Evolutionary conservation across 1,140 invertebrate genomes (phyloP), one percentile per base, ranked within the genome.

Genomic region (Drosophila guanche): DNA sequence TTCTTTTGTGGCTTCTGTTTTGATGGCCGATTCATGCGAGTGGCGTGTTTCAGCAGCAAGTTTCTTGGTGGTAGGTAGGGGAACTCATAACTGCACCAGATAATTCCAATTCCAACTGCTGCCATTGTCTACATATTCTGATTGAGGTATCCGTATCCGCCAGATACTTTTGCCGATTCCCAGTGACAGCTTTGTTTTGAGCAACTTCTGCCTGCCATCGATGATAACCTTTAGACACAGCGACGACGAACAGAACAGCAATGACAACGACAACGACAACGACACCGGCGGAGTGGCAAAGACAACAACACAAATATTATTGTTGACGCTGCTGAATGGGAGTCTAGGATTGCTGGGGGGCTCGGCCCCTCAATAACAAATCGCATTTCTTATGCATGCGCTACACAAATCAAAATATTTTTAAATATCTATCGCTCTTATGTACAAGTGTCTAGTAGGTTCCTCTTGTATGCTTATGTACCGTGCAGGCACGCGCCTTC

Each of bases 1-100:
- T 83, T 83, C 73, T 66, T 54, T 76, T 77, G 59, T 74, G 33
- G 69, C 65, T 81, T 86, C 85, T 86, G 83, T 86, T 88, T 88
- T 88, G 78, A 65, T 86, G 60, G 62, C 66, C 27, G 47, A 56
- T 58, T 43, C 61, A 57, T 56, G 57, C 47, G 8, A 45, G 73
- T 86, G 83, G 83, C 78, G 69, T 86, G 83, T 81, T 88, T 67
- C 59, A 22, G 45, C 14, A 23, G 42, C 33, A 6, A 37, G 12
- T 40, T 41, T 50, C 23, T 63, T 60, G 45, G 27, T 48, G 4
- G 14, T 22, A 4, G 20, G 4, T 33, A 16, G 8, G 8, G 3
- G 14, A 7, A 62, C 22, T 46, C 60, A 40, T 37, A 45, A 4
- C 10, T 16, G 54, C 54, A 59, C 14, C 27, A 48, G 43, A 8